Evolutionary conservation across 2,888 invertebrate species (phyloP).

Genomic region (Cheilosia vulpina): DNA sequence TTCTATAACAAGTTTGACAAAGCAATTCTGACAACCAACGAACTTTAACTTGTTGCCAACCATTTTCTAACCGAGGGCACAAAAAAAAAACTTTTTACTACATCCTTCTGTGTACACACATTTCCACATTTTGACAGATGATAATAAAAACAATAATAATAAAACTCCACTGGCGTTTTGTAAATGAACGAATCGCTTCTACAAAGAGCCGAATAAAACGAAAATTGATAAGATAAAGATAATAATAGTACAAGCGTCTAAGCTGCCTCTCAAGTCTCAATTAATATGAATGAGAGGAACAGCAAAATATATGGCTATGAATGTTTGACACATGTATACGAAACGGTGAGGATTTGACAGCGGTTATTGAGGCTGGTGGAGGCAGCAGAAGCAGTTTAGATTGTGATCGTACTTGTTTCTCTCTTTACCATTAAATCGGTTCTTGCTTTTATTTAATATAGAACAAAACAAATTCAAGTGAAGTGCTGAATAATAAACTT

Average conservation of each 20-base stretch:
- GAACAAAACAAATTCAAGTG: slow-evolving; percentile 11
- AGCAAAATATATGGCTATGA: slow-evolving; percentile 32
- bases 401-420: slow-evolving; percentile 40
- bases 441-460: slow-evolving; percentile 43
- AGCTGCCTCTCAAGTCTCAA: slow-evolving; percentile 40
- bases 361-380: slow-evolving; percentile 70
- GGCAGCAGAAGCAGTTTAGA: slow-evolving; percentile 64
- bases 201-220: slow-evolving; percentile 40
- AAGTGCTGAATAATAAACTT: slow-evolving; percentile 24
- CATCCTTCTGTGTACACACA: slow-evolving; percentile 2
- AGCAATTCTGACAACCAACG: neutral
- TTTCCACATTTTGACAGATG: slow-evolving; percentile 54
- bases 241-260: slow-evolving; percentile 52
- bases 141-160: slow-evolving; percentile 53
- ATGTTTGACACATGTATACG: slow-evolving; percentile 42
- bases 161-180: slow-evolving; percentile 3
- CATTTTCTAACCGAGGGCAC: neutral
- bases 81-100: neutral
- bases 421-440: slow-evolving; percentile 26
- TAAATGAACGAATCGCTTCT: slow-evolving; percentile 28
- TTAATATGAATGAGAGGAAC: slow-evolving; percentile 56
- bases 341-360: slow-evolving; percentile 48
- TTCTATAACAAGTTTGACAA: too few species aligned
- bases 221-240: slow-evolving; percentile 72
- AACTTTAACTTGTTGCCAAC: neutral